A percentile compares a stretch with the other conserved stretches of the same genome.
These are phyloP conservation scores for Chlorodrepanis virens DNA, from an alignment of 2,113 vertebrate species.

Conservation along the genomic window DNA sequence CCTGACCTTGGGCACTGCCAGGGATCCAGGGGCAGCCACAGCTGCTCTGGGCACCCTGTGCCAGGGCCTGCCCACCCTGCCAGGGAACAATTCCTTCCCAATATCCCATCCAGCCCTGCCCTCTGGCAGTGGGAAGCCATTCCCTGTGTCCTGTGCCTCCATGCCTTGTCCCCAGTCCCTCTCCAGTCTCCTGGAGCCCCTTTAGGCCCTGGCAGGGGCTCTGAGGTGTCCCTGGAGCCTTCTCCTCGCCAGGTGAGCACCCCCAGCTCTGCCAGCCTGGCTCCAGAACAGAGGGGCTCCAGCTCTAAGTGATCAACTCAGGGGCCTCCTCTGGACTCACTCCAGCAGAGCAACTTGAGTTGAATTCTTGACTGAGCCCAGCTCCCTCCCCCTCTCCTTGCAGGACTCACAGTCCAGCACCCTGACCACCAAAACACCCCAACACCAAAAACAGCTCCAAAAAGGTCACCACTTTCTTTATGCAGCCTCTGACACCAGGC, in stretches of 20 bases:
- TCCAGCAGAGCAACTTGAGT: not conserved
- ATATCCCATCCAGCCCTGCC: not conserved
- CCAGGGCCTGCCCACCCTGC: not conserved
- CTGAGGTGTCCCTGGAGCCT: not conserved
- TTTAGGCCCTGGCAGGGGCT: not conserved
- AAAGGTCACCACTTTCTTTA: not conserved
- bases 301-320: not conserved
- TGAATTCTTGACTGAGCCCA: not conserved
- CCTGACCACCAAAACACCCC: not conserved
- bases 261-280: not conserved
- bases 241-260: not conserved
- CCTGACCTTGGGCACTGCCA: not conserved
- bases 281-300: not conserved
- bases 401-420: not conserved
- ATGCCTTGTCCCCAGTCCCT: not conserved
- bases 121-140: not conserved
- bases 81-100: not conserved
- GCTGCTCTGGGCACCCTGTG: not conserved
- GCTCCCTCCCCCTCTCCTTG: not conserved
- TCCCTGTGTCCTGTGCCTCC: not conserved
- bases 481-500: not conserved
- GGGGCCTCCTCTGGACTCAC: not conserved
- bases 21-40: not conserved
- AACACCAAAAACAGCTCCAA: not conserved
- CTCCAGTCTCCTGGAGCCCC: not conserved